Percentiles rank a stretch among this genome's conserved stretches.
phyloP scores from a whole-genome alignment of 2,888 invertebrate genomes.

The Acanthosepion pharaonis region DNA sequence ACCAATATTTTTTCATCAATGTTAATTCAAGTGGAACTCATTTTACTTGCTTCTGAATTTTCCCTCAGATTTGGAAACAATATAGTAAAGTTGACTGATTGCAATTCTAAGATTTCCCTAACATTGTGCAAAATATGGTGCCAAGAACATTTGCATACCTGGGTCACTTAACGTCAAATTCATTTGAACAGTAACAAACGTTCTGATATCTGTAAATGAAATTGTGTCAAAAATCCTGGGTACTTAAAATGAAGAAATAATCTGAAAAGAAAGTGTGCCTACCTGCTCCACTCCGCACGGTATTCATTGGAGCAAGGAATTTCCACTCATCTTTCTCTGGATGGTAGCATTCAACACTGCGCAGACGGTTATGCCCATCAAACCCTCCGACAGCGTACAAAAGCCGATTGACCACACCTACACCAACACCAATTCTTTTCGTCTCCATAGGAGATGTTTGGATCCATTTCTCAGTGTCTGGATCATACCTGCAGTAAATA shows the following conservation, averaged over 20 bases:
- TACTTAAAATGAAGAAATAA: background rate
- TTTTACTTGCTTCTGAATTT: too few relatives aligned
- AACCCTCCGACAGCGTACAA: constrained; percentile 90
- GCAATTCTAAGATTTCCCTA: too few relatives aligned
- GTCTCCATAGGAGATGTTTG: constrained; percentile 78
- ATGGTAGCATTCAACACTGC: constrained; percentile 91
- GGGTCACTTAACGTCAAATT: too few relatives aligned
- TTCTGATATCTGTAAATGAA: background rate
- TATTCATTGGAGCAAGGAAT: constrained; percentile 84
- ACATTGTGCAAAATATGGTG: too few relatives aligned
- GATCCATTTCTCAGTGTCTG: constrained; percentile 88
- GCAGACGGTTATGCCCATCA: constrained; percentile 85
- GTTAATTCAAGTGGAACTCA: too few relatives aligned
- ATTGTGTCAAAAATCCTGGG: background rate
- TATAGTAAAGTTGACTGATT: too few relatives aligned
- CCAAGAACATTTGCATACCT: too few relatives aligned
- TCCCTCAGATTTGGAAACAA: too few relatives aligned
- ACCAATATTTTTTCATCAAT: too few relatives aligned
- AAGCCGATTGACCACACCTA: constrained; percentile 78
- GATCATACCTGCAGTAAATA: constrained; percentile 83
- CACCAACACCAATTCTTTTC: constrained; percentile 83
- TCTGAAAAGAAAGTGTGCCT: background rate
- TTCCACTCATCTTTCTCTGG: constrained; percentile 94
- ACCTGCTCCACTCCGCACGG: constrained; percentile 89
- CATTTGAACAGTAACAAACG: too few relatives aligned